Percentiles rank a stretch among this genome's conserved stretches.
phyloP scores from a whole-genome alignment of 2,888 invertebrate genomes.

The Morpho helenor region DNA sequence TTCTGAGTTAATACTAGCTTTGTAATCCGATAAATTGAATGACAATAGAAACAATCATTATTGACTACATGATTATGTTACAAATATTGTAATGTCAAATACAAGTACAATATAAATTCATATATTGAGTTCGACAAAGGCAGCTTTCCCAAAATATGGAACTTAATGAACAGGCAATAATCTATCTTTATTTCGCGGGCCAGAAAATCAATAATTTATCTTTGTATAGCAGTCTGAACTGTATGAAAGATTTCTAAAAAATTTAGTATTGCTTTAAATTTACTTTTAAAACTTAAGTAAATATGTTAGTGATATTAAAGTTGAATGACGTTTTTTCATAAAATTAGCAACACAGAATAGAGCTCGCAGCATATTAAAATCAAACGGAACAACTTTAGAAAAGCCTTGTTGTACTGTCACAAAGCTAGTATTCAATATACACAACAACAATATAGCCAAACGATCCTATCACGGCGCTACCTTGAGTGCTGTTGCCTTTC shows the following conservation, averaged over 20 bases:
- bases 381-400: background rate
- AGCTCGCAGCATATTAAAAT: background rate
- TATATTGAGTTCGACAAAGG: too few species aligned
- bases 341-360: constrained; percentile 1
- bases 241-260: too few species aligned
- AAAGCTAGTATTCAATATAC: constrained; percentile 42
- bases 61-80: background rate
- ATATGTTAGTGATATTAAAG: too few species aligned
- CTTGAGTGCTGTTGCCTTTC: constrained; percentile 73
- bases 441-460: constrained; percentile 63
- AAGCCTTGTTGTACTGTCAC: constrained; percentile 2
- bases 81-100: background rate
- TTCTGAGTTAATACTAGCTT: constrained; percentile 48
- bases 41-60: background rate
- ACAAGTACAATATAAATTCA: too few species aligned
- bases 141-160: too few species aligned
- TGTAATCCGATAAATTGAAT: constrained; percentile 16
- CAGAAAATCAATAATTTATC: too few species aligned
- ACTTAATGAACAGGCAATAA: too few species aligned
- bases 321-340: too few species aligned
- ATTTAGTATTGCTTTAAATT: too few species aligned
- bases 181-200: too few species aligned
- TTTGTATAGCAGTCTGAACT: too few species aligned
- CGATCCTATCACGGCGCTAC: constrained; percentile 54
- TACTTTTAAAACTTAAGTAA: too few species aligned